These are phyloP conservation scores for Menidia beryllina DNA, from an alignment of 2,113 vertebrate genomes.

Conservation along the genomic window DNA sequence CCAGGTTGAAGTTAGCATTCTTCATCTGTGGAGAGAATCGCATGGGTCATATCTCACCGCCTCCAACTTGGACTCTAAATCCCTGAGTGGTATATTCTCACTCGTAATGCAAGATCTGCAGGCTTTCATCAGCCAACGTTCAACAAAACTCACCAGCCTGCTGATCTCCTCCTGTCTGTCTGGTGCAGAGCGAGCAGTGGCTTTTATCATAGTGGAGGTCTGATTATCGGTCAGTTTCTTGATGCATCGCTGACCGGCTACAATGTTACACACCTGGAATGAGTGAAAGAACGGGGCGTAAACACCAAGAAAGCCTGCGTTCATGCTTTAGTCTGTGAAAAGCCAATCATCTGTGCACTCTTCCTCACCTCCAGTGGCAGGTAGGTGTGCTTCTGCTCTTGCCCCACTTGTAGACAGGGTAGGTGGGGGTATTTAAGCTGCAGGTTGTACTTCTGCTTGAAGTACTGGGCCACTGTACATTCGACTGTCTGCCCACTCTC, in stretches of 20 bases:
- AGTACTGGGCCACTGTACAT: constrained; percentile 99
- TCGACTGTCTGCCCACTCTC: constrained; percentile 99
- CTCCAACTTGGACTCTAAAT: constrained; percentile 1
- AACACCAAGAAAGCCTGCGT: not conserved
- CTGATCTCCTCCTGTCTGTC: constrained; percentile 99
- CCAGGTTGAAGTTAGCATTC: constrained; percentile 98
- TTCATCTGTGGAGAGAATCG: constrained; percentile 88
- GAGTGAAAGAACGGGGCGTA: not conserved
- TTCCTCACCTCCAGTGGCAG: constrained; percentile 95
- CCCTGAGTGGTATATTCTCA: not conserved
- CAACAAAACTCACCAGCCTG: constrained; percentile 89
- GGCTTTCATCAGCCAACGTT: constrained; percentile 5
- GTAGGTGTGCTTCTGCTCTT: constrained; percentile 99
- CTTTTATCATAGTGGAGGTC: constrained; percentile 99
- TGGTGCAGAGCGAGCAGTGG: constrained; percentile 95
- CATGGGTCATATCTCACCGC: not conserved
- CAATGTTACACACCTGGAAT: constrained; percentile 96
- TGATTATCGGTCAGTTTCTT: constrained; percentile 99
- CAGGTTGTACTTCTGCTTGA: constrained; percentile 98
- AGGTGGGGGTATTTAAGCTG: constrained; percentile 99
- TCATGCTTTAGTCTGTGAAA: too few relatives aligned
- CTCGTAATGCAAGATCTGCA: not conserved
- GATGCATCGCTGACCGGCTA: constrained; percentile 97
- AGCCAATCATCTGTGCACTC: not conserved
- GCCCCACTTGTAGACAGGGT: constrained; percentile 97